Evolutionary conservation across 2,113 vertebrate species (phyloP).

Genomic region (Barnardius zonarius): DNA sequence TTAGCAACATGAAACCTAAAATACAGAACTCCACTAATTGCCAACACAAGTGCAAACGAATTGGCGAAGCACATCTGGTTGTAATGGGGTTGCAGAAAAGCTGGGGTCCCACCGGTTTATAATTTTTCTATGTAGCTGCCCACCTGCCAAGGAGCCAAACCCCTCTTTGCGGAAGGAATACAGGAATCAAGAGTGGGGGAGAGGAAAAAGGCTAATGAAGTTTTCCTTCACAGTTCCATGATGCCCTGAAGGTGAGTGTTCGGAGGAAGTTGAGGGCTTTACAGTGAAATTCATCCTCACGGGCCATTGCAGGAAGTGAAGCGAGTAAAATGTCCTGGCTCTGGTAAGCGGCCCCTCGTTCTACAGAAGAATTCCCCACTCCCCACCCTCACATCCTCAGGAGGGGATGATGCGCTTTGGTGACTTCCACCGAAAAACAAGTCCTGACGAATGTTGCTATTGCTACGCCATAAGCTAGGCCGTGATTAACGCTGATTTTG

Average conservation of each 20-base stretch:
- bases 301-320: conserved; percentile 1
- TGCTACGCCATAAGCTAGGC: fast-evolving
- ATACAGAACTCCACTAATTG: not conserved
- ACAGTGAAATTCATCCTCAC: conserved; percentile 45
- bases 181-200: not conserved
- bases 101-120: not conserved
- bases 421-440: not conserved
- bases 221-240: not conserved
- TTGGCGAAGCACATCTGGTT: not conserved
- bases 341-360: no score
- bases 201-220: not conserved
- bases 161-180: not conserved
- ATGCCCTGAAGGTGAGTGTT: not conserved
- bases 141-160: not conserved
- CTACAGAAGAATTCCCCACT: not conserved
- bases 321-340: not conserved
- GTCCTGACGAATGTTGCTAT: fast-evolving
- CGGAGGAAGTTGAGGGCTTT: conserved; percentile 14
- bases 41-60: not conserved
- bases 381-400: not conserved
- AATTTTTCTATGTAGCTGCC: not conserved
- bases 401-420: fast-evolving
- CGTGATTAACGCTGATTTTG: not conserved
- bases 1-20: not conserved
- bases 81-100: not conserved